Conservation (phyloP, 2,888 invertebrate species). For the Pteria penguin region DNA sequence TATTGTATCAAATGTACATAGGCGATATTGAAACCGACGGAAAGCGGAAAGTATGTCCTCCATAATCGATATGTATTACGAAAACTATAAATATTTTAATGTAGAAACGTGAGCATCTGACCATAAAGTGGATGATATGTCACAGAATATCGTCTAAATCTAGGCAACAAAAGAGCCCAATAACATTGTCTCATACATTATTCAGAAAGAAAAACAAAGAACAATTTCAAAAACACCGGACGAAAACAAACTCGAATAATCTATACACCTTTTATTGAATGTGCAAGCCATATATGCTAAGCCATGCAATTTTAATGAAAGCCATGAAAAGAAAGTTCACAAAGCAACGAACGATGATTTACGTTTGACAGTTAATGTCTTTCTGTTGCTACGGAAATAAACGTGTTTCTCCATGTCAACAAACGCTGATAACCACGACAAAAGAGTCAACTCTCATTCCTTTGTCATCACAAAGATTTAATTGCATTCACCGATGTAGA, state of each 20-base stretch:
- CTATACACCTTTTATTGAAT: background rate
- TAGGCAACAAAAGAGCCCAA: too few species aligned
- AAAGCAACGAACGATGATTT: background rate
- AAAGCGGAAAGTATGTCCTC: too few species aligned
- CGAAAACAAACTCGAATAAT: background rate
- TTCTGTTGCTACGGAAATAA: background rate
- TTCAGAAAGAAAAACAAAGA: too few species aligned
- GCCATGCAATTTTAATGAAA: background rate
- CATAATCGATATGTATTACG: too few species aligned
- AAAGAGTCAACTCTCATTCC: background rate
- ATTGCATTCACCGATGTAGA: background rate
- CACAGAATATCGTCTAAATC: too few species aligned
- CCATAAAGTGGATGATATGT: too few species aligned
- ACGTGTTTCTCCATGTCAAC: background rate
- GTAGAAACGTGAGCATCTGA: too few species aligned
- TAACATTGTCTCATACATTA: too few species aligned
- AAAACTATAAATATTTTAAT: too few species aligned
- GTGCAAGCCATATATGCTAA: background rate
- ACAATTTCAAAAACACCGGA: background rate
- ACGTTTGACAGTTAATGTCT: background rate
- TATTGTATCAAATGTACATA: too few species aligned
- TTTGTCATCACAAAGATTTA: background rate
- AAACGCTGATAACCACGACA: background rate
- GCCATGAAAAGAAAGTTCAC: background rate
- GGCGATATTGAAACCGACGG: too few species aligned